phyloP scores from a whole-genome alignment of 2,113 vertebrate genomes.

The Nanorana parkeri region DNA sequence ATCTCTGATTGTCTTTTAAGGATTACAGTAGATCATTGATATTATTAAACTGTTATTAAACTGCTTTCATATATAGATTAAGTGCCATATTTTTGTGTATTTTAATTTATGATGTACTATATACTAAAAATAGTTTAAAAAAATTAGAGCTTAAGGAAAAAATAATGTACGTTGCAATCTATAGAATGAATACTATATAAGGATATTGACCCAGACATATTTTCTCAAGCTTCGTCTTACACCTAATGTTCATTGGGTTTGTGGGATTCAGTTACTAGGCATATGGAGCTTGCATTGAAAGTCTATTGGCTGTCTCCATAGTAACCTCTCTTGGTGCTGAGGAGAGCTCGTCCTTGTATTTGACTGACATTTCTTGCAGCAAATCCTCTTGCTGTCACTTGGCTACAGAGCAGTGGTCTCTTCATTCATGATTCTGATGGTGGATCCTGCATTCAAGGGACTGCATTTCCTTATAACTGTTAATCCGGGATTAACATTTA shows the following conservation, averaged over 20 bases:
- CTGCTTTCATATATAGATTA: too few relatives aligned
- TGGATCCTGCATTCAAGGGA: neutral
- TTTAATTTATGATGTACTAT: too few relatives aligned
- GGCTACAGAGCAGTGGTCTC: neutral
- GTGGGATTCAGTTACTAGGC: conserved; percentile 31
- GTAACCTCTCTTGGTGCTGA: conserved; percentile 29
- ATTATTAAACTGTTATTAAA: too few relatives aligned
- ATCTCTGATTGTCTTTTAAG: too few relatives aligned
- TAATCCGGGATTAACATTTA: neutral
- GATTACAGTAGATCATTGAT: too few relatives aligned
- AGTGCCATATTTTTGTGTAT: too few relatives aligned
- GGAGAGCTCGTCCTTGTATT: neutral
- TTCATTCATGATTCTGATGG: conserved; percentile 51
- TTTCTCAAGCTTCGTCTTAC: neutral
- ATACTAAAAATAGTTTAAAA: too few relatives aligned
- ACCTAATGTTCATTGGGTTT: neutral
- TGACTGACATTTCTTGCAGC: conserved; percentile 33
- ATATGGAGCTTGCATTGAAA: neutral
- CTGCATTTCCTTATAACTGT: neutral
- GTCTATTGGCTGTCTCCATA: conserved; percentile 15
- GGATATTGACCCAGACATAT: too few relatives aligned
- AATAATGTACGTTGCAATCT: too few relatives aligned
- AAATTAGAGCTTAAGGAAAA: too few relatives aligned
- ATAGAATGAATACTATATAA: too few relatives aligned
- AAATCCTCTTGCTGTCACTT: conserved; percentile 21